Base-by-base conservation (phyloP, 2,113 vertebrate genomes). In the Anolis sagrei region DNA sequence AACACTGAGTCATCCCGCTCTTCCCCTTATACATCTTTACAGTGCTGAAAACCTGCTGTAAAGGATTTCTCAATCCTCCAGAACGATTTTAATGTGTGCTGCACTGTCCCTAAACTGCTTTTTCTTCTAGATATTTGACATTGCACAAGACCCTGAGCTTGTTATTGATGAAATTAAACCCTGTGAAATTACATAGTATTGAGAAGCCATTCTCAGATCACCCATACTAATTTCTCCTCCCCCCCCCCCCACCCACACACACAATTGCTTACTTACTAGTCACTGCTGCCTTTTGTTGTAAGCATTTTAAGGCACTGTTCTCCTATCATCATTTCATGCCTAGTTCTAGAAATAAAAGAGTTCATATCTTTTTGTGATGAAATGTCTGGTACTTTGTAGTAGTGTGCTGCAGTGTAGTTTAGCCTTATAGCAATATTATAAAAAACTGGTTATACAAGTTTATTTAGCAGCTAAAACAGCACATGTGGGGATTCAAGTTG, bases 381-480 rank as follows among this genome's bases (percentile, higher is more conserved):
- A 11, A 62, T 73, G 2, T 66, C 48, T 62, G 29, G 61, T 61
- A 48, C 19, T 62, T 29, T 83, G 27, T 44, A n/a, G 32, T 62
- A 62, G 25, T 39, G 36, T 74, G 70, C 27, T 86, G 69, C 73
- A 80, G 27, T 49, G 14, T 62, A 2, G 13, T 21, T 1, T 72
- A 77, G 86, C 51, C 29, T 83, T 90, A 75, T 32, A 75, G 32
- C 69, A 44, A 73, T 87, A 0, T 66, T 19, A 25, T 62, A 81
- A 54, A 48, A 81, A 27, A 14, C 36, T 39, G 27, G 14, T 51
- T 73, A 68, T 68, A n/a, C 25, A 83, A 36, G 27, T 68, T 79
- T 51, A 80, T 74, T 11, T 80, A 89, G 76, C 84, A 86, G 62
- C 29, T 66, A 68, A 6, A 87, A 85, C 27, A 86, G 64, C 32